Evolutionary conservation across 2,888 invertebrate species (phyloP).

Genomic region (Drosophila parthenogenetica): DNA sequence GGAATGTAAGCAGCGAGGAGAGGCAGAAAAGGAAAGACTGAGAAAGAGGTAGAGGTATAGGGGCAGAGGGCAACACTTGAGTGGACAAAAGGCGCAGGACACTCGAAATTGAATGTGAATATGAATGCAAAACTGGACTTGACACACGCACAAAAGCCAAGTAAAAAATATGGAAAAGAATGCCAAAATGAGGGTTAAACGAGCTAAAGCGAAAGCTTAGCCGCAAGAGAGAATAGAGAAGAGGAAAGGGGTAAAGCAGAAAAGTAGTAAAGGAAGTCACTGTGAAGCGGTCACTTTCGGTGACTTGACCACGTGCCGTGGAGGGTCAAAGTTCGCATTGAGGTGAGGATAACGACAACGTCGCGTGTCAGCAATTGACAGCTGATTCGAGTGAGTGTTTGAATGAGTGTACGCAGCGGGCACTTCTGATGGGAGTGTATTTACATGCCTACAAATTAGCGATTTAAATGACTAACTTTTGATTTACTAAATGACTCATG

Average conservation of each 20-base stretch:
- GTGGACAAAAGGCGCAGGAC: conserved; percentile 62
- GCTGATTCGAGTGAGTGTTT: conserved; percentile 45
- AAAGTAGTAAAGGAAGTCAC: neutral
- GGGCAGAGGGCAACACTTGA: conserved; percentile 60
- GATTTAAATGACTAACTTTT: neutral
- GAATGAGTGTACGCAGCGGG: conserved; percentile 35
- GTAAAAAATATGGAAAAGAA: conserved; percentile 6
- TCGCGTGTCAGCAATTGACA: conserved; percentile 41
- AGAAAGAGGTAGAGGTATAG: neutral
- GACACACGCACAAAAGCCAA: conserved; percentile 74
- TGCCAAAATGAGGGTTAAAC: conserved; percentile 2
- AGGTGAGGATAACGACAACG: conserved; percentile 3
- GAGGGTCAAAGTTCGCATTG: conserved; percentile 47
- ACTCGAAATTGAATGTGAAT: conserved; percentile 33
- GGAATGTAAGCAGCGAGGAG: conserved; percentile 49
- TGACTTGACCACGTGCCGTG: conserved; percentile 43
- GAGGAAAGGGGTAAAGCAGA: neutral
- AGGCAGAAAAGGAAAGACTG: neutral
- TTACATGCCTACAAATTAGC: neutral
- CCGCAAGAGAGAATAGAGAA: neutral
- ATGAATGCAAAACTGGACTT: conserved; percentile 62
- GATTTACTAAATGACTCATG: neutral
- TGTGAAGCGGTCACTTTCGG: conserved; percentile 42
- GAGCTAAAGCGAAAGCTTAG: neutral
- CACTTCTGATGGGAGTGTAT: neutral